Evolutionary conservation across 2,888 invertebrate genomes (phyloP).

Genomic region (Sepioteuthis lessoniana): DNA sequence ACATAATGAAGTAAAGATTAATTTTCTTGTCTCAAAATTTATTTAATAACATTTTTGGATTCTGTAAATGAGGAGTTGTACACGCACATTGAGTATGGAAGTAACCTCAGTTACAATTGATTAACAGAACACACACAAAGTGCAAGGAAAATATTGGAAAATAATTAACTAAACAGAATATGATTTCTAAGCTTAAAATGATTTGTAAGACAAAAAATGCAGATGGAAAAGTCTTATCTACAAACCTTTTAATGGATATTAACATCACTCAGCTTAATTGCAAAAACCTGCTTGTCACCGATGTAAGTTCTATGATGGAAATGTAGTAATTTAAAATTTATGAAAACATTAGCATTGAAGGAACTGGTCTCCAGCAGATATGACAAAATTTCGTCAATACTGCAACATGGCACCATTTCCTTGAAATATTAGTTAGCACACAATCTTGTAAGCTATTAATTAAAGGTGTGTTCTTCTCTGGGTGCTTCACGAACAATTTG

Average conservation of each 20-base stretch:
- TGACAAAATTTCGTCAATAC: background rate
- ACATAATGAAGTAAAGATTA: too few species aligned
- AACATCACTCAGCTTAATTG: background rate
- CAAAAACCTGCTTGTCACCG: too few species aligned
- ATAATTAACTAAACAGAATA: background rate
- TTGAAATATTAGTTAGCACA: background rate
- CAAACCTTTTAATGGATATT: background rate
- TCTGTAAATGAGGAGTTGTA: too few species aligned
- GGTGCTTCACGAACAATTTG: background rate
- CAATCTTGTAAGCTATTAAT: background rate
- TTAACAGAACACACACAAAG: background rate
- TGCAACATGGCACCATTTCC: background rate
- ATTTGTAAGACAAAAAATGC: background rate
- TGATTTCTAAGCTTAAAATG: background rate
- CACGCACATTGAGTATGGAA: too few species aligned
- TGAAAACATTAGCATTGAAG: background rate
- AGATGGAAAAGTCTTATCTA: background rate
- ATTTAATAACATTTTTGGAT: too few species aligned
- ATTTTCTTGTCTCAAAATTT: too few species aligned
- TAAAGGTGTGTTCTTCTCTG: background rate
- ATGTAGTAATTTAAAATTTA: background rate
- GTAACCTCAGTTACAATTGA: background rate
- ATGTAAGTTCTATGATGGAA: background rate
- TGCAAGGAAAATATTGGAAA: background rate
- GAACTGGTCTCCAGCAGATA: background rate